phyloP scores from a whole-genome alignment of 1,140 invertebrate species.

The Saccostrea glomerata region DNA sequence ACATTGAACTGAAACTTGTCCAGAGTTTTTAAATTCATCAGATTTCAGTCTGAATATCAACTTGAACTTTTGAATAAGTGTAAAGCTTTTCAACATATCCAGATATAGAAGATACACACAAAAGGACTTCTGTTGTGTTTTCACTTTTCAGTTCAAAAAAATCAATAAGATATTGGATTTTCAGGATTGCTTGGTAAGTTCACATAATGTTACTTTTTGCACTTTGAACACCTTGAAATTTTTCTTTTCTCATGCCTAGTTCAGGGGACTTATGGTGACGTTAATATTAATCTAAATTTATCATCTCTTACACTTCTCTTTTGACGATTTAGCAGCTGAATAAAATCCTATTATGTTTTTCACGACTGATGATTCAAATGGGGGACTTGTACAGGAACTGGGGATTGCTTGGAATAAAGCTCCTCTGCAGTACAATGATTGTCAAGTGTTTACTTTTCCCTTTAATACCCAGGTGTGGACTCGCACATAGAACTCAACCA shows the following conservation, averaged over 20 bases:
- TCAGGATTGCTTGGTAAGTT: not conserved
- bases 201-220: constrained; percentile 1
- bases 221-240: constrained; percentile 10
- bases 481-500: constrained; percentile 26
- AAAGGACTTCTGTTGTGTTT: constrained; percentile 19
- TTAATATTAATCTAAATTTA: constrained; percentile 21
- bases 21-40: not conserved
- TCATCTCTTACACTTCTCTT: constrained; percentile 24
- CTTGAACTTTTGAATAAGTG: not conserved
- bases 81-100: constrained; percentile 21
- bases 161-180: constrained; percentile 26
- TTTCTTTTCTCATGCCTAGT: not conserved
- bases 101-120: not conserved
- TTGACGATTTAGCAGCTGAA: constrained; percentile 17
- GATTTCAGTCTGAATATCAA: not conserved
- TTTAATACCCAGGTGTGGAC: constrained; percentile 37
- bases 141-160: constrained; percentile 8
- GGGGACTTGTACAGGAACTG: constrained; percentile 10
- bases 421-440: constrained; percentile 3
- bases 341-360: constrained; percentile 23
- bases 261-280: not conserved
- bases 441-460: constrained; percentile 33
- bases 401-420: constrained; percentile 22
- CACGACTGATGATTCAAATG: constrained; percentile 36
- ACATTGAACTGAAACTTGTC: not conserved